Evolutionary conservation across 2,888 invertebrate genomes (phyloP), one percentile per base, ranked within the genome.

Genomic region (Subacronicta megacephala): DNA sequence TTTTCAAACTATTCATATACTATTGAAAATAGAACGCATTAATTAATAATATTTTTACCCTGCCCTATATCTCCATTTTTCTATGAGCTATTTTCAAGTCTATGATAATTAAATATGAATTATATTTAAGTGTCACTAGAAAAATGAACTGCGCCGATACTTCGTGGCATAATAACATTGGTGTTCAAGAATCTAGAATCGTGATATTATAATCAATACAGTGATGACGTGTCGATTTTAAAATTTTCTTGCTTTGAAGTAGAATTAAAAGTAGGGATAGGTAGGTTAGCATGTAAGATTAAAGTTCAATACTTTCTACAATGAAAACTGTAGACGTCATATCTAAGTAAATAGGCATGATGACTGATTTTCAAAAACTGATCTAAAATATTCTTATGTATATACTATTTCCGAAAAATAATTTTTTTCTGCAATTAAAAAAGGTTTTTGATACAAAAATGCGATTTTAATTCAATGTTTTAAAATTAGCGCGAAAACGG

Each of bases 251-350:
- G 64, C 29, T 26, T 26, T 23, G 3, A 45, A 45, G 16, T 10
- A 6, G 18, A 47, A 43, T 23, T 1, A 31, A n/a, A n/a, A n/a
- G n/a, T n/a, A n/a, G n/a, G n/a, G n/a, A n/a, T n/a, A n/a, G n/a
- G n/a, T n/a, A n/a, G n/a, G n/a, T n/a, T n/a, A n/a, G n/a, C n/a
- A n/a, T n/a, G n/a, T n/a, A n/a, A n/a, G n/a, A n/a, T n/a, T n/a
- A n/a, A n/a, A n/a, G n/a, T n/a, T n/a, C n/a, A 47, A 44, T 29
- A n/a, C 12, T 12, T 38, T 62, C 33, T n/a, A 33, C 43, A 56
- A 4, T 38, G 12, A 20, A 18, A 42, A 16, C 31, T 35, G 41
- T 9, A 47, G 23, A 43, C 45, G 35, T 64, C 33, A 40, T 29
- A 40, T 33, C 10, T 44, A 37, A 17, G 13, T 52, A 63, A 36